Conservation (phyloP, 2,113 vertebrate genomes). For the Ochotona curzoniae region DNA sequence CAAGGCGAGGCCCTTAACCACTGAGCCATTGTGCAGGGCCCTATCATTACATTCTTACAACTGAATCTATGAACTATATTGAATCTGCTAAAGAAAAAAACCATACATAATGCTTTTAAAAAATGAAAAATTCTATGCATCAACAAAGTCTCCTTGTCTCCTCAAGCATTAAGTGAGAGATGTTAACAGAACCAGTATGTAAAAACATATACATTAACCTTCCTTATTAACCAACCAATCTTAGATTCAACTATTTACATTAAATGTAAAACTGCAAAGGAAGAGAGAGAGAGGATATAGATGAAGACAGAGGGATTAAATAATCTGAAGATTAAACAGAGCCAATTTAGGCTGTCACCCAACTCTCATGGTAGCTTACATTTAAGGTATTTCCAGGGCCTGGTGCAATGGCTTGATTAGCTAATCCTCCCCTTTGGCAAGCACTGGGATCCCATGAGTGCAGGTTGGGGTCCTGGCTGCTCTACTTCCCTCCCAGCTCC, state of each 20-base stretch:
- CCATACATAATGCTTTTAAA: not conserved
- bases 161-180: conserved; percentile 37
- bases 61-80: too few species aligned
- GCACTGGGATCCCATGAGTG: too few species aligned
- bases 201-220: not conserved
- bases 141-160: conserved; percentile 4
- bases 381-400: conserved; percentile 23
- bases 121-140: conserved; percentile 27
- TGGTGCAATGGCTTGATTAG: too few species aligned
- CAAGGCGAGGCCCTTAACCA: too few species aligned
- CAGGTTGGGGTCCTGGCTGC: too few species aligned
- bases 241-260: conserved; percentile 36
- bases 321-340: conserved; percentile 6
- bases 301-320: not conserved
- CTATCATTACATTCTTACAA: too few species aligned
- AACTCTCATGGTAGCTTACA: not conserved
- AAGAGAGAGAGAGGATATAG: not conserved
- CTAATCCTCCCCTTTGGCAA: too few species aligned
- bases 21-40: too few species aligned
- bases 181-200: not conserved
- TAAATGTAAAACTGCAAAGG: conserved; percentile 16
- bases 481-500: too few species aligned
- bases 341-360: not conserved
- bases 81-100: too few species aligned
- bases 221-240: conserved; percentile 18